Percentiles rank a stretch among this genome's conserved stretches.
phyloP scores from a whole-genome alignment of 2,797 vertebrate genomes.

The Aldrovandia affinis region DNA sequence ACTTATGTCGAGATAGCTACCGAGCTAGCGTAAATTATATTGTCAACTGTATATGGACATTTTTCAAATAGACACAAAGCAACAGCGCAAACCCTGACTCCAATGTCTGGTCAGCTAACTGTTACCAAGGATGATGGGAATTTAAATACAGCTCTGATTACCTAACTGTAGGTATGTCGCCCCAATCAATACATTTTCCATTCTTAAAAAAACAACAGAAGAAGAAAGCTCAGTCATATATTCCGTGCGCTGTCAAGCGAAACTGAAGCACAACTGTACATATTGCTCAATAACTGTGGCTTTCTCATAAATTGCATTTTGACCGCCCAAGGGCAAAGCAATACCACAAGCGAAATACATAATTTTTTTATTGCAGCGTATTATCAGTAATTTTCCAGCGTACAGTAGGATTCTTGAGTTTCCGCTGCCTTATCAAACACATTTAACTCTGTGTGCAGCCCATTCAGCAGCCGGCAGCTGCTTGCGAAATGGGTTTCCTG shows the following conservation, averaged over 20 bases:
- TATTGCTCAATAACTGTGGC: neutral
- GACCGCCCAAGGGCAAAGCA: neutral
- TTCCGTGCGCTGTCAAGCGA: neutral
- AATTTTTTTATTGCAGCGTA: neutral
- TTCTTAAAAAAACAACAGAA: neutral
- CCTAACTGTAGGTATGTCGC: neutral
- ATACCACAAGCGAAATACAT: neutral
- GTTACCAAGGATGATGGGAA: neutral
- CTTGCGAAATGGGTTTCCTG: neutral
- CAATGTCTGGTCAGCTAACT: neutral
- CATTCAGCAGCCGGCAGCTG: constrained; percentile 1
- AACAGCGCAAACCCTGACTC: neutral
- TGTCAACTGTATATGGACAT: neutral
- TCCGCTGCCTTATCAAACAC: neutral
- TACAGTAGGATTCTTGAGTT: neutral
- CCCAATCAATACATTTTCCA: neutral
- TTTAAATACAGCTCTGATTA: neutral
- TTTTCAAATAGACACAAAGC: neutral
- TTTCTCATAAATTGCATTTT: constrained; percentile 3
- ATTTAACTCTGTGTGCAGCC: neutral
- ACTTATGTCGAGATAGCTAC: neutral
- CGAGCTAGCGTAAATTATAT: neutral
- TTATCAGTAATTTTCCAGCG: neutral
- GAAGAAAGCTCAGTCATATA: neutral
- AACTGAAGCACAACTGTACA: neutral